A percentile compares a stretch with the other conserved stretches of the same genome.
These are phyloP conservation scores for Ptilodon capucinus DNA, from an alignment of 2,888 invertebrate species.

Conservation along the genomic window DNA sequence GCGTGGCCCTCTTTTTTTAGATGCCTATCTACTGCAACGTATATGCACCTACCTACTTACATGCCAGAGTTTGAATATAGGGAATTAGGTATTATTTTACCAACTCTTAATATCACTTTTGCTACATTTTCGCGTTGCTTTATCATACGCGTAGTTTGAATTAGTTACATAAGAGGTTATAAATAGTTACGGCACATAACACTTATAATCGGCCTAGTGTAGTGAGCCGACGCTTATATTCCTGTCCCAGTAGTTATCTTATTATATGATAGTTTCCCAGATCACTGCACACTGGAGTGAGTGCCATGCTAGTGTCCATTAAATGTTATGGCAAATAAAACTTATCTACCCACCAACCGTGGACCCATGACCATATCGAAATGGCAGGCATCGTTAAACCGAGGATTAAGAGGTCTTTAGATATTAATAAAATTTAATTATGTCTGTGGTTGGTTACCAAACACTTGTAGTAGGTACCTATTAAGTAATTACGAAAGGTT, in stretches of 20 bases:
- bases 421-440: not conserved
- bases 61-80: no score
- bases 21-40: no score
- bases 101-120: not conserved
- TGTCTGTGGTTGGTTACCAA: no score
- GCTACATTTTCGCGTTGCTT: not conserved
- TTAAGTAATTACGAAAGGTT: no score
- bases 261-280: slow-evolving; percentile 11
- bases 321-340: slow-evolving; percentile 5
- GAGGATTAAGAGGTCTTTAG: not conserved
- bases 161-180: not conserved
- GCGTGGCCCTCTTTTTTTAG: no score
- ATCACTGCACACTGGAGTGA: slow-evolving; percentile 5
- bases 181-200: slow-evolving; percentile 5
- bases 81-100: no score
- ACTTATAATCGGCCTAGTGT: no score
- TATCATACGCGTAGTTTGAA: not conserved
- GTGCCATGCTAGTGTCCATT: slow-evolving; percentile 3
- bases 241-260: slow-evolving; percentile 13
- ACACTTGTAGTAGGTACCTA: no score
- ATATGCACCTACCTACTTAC: no score
- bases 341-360: slow-evolving; percentile 2
- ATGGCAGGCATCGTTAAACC: not conserved
- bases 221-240: not conserved
- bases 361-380: not conserved